phyloP scores from a whole-genome alignment of 2,888 invertebrate genomes.

The Agrochola macilenta region DNA sequence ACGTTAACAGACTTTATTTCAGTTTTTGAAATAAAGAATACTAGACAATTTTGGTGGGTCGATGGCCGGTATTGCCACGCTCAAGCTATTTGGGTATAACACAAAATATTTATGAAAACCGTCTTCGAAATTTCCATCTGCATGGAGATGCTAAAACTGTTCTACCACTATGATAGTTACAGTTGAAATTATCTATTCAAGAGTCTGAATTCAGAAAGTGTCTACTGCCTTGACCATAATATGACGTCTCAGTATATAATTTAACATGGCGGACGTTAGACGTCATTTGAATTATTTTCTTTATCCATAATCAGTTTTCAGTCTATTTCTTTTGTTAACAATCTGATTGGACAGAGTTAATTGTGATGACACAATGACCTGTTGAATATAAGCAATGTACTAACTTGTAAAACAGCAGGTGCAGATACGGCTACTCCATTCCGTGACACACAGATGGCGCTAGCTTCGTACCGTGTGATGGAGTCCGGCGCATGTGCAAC shows the following conservation, averaged over 20 bases:
- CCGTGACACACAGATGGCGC: conserved; percentile 82
- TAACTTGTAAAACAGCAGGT: conserved; percentile 93
- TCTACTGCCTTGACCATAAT: background rate
- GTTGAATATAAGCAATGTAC: conserved; percentile 2
- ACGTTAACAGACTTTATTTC: too few species aligned
- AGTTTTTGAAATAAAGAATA: too few species aligned
- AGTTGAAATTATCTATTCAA: background rate
- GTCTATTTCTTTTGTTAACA: background rate
- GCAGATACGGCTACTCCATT: conserved; percentile 83
- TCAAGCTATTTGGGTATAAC: too few species aligned
- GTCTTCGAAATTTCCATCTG: too few species aligned
- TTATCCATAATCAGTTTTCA: background rate
- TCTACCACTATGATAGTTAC: background rate
- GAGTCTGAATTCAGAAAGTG: background rate
- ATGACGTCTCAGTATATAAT: background rate
- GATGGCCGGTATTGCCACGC: too few species aligned
- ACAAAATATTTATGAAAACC: too few species aligned
- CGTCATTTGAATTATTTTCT: background rate
- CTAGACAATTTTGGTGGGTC: too few species aligned
- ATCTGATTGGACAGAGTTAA: background rate
- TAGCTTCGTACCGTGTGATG: conserved; percentile 84
- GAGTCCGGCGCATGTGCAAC: conserved; percentile 82
- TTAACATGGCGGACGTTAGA: background rate
- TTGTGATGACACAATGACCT: background rate
- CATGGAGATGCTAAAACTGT: too few species aligned